Percentiles rank a stretch among this genome's conserved stretches.
Conservation (phyloP, 2,797 vertebrate genomes). For the Myotis planiceps region DNA sequence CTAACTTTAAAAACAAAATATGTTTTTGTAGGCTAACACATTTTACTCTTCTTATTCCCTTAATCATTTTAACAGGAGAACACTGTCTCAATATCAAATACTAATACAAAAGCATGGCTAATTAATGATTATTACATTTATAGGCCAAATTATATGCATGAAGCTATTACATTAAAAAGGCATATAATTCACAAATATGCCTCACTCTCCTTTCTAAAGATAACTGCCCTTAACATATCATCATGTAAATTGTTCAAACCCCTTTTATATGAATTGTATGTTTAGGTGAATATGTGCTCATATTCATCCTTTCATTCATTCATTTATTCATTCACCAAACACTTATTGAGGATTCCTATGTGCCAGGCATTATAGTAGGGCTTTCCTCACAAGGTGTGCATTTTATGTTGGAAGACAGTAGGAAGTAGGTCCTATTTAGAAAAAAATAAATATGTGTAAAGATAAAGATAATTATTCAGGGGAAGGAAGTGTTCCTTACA, state of each 20-base stretch:
- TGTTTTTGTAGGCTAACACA: not conserved
- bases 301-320: not conserved
- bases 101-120: not conserved
- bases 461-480: not conserved
- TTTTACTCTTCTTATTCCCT: not conserved
- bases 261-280: not conserved
- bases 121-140: not conserved
- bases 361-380: not conserved
- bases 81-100: not conserved
- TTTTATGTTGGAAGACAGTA: not conserved
- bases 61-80: not conserved
- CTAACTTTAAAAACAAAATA: constrained; percentile 21
- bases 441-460: not conserved
- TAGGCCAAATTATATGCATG: not conserved
- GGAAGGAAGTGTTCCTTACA: not conserved
- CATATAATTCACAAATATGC: not conserved
- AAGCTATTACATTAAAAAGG: not conserved
- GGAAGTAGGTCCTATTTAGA: not conserved
- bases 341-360: rapidly evolving
- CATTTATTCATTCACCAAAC: not conserved
- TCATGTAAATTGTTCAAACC: not conserved
- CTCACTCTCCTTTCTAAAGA: not conserved
- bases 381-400: not conserved
- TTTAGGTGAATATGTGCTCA: not conserved
- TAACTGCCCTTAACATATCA: not conserved